Evolutionary conservation across 2,888 invertebrate species (phyloP).

Genomic region (Diabrotica balteata): DNA sequence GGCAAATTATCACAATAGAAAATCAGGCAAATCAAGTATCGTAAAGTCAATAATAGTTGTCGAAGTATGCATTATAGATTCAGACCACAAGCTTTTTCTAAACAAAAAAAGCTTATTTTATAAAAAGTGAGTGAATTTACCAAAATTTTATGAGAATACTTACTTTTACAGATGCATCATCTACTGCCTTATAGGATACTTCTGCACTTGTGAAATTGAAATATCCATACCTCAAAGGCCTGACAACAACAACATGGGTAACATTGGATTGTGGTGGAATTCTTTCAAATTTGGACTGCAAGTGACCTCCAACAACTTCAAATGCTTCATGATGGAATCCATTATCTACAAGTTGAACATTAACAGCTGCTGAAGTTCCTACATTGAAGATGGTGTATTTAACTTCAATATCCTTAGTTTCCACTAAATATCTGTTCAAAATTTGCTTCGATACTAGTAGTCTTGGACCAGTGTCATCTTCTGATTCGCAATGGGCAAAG

Average conservation of each 20-base stretch:
- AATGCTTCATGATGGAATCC: conserved; percentile 94
- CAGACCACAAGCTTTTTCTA: too few species aligned
- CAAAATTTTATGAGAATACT: conserved; percentile 1
- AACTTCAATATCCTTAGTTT: conserved; percentile 94
- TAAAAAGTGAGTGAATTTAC: too few species aligned
- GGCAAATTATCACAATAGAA: too few species aligned
- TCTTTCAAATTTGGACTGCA: conserved; percentile 82
- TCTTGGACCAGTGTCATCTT: conserved; percentile 79
- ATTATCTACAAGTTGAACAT: conserved; percentile 86
- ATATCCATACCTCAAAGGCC: conserved; percentile 89
- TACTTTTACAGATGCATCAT: conserved; percentile 56
- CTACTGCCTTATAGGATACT: conserved; percentile 84
- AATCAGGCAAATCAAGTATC: too few species aligned
- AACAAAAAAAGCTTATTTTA: too few species aligned
- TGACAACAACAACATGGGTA: conserved; percentile 90
- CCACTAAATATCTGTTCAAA: conserved; percentile 94
- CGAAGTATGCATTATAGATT: too few species aligned
- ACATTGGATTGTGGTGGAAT: conserved; percentile 94
- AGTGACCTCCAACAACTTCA: conserved; percentile 85
- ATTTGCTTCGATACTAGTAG: conserved; percentile 92
- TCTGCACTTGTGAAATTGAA: conserved; percentile 98
- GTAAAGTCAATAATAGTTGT: too few species aligned
- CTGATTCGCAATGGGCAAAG: conserved; percentile 55
- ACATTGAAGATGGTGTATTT: conserved; percentile 95
- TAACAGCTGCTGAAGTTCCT: conserved; percentile 88